A percentile compares a stretch with the other conserved stretches of the same genome.
phyloP scores from a whole-genome alignment of 1,140 invertebrate genomes.

The Solenopsis invicta region DNA sequence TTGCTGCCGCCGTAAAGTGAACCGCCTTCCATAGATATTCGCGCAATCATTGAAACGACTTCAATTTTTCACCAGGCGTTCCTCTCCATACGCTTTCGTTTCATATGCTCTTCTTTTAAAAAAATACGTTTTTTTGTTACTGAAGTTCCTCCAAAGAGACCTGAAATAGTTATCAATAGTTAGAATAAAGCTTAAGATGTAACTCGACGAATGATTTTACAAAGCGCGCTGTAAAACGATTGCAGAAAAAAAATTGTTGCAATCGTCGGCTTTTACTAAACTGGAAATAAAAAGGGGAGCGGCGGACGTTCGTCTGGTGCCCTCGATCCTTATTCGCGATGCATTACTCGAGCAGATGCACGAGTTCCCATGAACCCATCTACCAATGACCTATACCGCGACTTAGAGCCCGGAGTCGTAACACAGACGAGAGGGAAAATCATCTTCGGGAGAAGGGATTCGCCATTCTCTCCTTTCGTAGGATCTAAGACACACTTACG shows the following conservation, averaged over 20 bases:
- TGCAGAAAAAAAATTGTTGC: neutral
- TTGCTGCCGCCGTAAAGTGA: constrained; percentile 22
- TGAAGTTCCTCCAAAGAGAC: neutral
- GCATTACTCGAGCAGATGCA: constrained; percentile 62
- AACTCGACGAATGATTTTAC: neutral
- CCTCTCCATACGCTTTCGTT: neutral
- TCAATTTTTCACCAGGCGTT: neutral
- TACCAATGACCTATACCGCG: constrained; percentile 78
- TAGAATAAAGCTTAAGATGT: neutral
- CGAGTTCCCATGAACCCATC: constrained; percentile 72
- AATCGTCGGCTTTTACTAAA: neutral
- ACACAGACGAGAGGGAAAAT: constrained; percentile 76
- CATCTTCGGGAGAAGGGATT: constrained; percentile 78
- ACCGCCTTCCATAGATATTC: constrained; percentile 29
- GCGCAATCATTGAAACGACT: constrained; percentile 8
- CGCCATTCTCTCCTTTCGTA: constrained; percentile 77
- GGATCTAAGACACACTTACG: constrained; percentile 74
- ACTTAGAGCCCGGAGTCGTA: constrained; percentile 51
- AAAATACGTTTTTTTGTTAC: neutral
- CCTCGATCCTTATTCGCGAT: constrained; percentile 12
- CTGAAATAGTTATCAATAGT: neutral
- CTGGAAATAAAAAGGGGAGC: neutral
- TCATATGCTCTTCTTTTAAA: neutral
- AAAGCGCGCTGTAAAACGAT: neutral
- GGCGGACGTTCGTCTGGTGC: neutral